A percentile compares a stretch with the other conserved stretches of the same genome.
Conservation (phyloP, 2,888 invertebrate genomes). For the Melanostoma mellinum region DNA sequence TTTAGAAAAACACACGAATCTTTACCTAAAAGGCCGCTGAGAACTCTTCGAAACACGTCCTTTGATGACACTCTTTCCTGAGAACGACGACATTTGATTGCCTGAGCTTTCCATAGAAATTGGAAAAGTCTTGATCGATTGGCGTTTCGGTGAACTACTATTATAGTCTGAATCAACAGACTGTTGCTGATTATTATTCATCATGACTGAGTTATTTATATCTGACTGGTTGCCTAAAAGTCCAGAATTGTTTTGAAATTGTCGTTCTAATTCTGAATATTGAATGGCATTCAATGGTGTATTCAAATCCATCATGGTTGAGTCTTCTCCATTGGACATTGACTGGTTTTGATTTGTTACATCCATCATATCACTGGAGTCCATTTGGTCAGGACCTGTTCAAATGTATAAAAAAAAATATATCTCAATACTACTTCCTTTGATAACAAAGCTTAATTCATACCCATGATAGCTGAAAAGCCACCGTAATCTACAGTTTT, state of each 20-base stretch:
- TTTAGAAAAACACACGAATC: no score
- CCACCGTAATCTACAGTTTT: constrained; percentile 81
- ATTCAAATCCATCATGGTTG: constrained; percentile 81
- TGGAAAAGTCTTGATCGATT: constrained; percentile 75
- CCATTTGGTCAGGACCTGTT: constrained; percentile 77
- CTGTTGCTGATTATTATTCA: constrained; percentile 51
- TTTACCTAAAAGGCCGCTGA: constrained; percentile 75
- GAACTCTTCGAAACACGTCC: constrained; percentile 80
- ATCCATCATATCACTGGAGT: constrained; percentile 79
- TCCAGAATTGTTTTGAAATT: constrained; percentile 75
- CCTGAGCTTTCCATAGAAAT: constrained; percentile 55
- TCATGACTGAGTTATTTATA: constrained; percentile 54
- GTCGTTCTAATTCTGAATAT: constrained; percentile 78
- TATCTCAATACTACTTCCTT: no score
- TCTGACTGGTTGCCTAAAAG: constrained; percentile 55
- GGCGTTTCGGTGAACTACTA: constrained; percentile 53
- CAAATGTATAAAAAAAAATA: neutral
- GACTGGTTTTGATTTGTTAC: constrained; percentile 74
- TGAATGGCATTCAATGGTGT: constrained; percentile 77
- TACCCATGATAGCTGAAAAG: constrained; percentile 78
- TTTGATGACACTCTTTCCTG: constrained; percentile 79
- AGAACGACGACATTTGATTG: constrained; percentile 57
- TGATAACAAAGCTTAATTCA: neutral
- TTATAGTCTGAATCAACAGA: constrained; percentile 58
- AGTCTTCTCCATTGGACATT: constrained; percentile 76